Evolutionary conservation across 2,113 vertebrate species (phyloP).

Genomic region (Prochilodus magdalenae): DNA sequence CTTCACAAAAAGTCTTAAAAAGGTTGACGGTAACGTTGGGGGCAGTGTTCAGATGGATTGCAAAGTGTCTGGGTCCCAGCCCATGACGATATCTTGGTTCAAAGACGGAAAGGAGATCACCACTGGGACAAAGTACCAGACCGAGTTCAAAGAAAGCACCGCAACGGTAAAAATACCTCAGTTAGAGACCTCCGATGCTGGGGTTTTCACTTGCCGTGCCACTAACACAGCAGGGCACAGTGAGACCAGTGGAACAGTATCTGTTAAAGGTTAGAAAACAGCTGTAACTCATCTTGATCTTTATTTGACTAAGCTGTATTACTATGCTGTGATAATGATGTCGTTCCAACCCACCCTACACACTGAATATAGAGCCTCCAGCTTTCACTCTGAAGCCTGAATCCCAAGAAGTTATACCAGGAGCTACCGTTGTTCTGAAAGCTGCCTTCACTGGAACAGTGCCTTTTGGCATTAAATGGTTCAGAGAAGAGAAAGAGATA

Average conservation of each 20-base stretch:
- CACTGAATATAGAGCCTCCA: constrained; percentile 88
- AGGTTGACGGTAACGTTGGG: constrained; percentile 84
- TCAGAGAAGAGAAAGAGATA: constrained; percentile 89
- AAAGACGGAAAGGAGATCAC: constrained; percentile 88
- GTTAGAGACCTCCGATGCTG: constrained; percentile 86
- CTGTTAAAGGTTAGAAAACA: constrained; percentile 89
- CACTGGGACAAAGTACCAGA: constrained; percentile 81
- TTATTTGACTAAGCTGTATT: constrained; percentile 20
- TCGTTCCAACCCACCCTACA: constrained; percentile 58
- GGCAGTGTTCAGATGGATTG: constrained; percentile 84
- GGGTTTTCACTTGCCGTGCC: constrained; percentile 91
- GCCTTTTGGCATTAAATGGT: constrained; percentile 89
- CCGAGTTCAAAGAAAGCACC: constrained; percentile 87
- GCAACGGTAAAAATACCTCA: constrained; percentile 83
- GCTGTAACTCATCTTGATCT: constrained; percentile 35
- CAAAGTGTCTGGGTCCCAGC: constrained; percentile 94
- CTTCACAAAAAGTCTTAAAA: constrained; percentile 92
- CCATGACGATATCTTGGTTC: constrained; percentile 92
- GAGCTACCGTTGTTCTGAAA: constrained; percentile 85
- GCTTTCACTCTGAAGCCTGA: constrained; percentile 84
- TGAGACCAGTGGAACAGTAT: constrained; percentile 90
- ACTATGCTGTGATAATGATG: constrained; percentile 26
- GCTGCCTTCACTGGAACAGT: constrained; percentile 88
- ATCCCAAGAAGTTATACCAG: constrained; percentile 87
- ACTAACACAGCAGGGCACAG: constrained; percentile 92